These are phyloP conservation scores for Turdus rufiventris DNA, from an alignment of 2,113 vertebrate species.

Conservation along the genomic window DNA sequence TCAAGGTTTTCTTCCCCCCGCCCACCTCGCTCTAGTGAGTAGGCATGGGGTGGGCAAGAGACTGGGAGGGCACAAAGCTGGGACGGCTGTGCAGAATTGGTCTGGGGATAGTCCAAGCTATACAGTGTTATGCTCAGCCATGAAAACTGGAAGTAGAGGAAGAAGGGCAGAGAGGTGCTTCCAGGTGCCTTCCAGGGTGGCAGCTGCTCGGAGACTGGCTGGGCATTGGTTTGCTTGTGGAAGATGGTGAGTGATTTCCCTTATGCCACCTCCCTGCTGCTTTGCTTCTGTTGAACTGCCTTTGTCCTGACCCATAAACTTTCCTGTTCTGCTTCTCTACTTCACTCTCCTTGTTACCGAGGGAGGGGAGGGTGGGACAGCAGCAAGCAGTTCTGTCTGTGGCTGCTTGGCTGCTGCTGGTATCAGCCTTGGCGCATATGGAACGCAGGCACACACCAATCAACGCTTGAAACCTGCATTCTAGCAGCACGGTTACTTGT, in stretches of 20 bases:
- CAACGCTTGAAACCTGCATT: background rate
- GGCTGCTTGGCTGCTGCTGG: background rate
- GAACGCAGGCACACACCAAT: background rate
- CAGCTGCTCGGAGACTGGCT: background rate
- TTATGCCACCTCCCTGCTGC: background rate
- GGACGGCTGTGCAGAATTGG: background rate
- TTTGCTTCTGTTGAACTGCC: background rate
- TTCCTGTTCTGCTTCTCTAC: background rate
- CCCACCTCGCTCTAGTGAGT: rapidly evolving
- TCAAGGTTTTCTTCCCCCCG: background rate
- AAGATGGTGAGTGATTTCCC: background rate
- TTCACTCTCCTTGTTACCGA: background rate
- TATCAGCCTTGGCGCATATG: rapidly evolving
- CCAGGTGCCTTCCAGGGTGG: background rate
- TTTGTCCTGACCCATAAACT: background rate
- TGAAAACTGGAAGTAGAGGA: background rate
- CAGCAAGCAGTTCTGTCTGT: rapidly evolving
- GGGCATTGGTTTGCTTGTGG: background rate
- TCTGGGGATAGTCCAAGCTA: background rate
- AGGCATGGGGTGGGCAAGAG: background rate
- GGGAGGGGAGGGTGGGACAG: background rate
- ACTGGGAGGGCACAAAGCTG: background rate
- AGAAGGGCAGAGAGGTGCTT: background rate
- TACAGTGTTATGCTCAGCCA: background rate
- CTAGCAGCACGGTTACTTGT: background rate